phyloP scores from a whole-genome alignment of 2,797 vertebrate genomes.

The Peromyscus aztecus region DNA sequence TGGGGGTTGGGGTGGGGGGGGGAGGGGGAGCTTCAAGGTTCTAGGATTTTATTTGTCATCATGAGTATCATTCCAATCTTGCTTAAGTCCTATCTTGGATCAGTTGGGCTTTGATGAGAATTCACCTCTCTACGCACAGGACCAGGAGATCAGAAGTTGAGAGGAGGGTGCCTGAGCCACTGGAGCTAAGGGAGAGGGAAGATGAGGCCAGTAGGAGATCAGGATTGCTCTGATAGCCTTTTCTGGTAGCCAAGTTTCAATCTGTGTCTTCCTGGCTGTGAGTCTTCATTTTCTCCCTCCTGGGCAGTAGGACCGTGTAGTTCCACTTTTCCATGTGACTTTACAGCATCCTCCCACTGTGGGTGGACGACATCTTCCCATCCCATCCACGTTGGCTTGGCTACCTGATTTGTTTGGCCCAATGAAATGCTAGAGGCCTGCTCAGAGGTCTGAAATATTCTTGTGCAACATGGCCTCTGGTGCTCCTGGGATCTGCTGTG shows the following conservation, averaged over 20 bases:
- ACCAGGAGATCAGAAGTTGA: not conserved
- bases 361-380: not conserved
- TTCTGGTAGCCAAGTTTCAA: not conserved
- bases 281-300: not conserved
- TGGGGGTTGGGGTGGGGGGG: not conserved
- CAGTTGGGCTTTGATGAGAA: not conserved
- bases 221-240: not conserved
- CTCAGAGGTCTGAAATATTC: not conserved
- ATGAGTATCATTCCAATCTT: not conserved
- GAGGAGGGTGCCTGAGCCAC: not conserved
- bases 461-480: not conserved
- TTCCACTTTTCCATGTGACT: not conserved
- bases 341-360: not conserved
- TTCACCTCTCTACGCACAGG: not conserved
- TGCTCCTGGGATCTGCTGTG: not conserved
- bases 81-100: not conserved
- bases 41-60: not conserved
- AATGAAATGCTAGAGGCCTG: not conserved
- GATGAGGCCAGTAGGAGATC: not conserved
- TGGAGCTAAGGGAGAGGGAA: not conserved
- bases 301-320: not conserved
- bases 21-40: not conserved
- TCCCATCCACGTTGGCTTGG: not conserved
- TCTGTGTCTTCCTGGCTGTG: not conserved
- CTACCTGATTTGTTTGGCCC: conserved; percentile 26